Evolutionary conservation across 2,113 vertebrate genomes (phyloP).

Genomic region (Rhadina sibilatrix): DNA sequence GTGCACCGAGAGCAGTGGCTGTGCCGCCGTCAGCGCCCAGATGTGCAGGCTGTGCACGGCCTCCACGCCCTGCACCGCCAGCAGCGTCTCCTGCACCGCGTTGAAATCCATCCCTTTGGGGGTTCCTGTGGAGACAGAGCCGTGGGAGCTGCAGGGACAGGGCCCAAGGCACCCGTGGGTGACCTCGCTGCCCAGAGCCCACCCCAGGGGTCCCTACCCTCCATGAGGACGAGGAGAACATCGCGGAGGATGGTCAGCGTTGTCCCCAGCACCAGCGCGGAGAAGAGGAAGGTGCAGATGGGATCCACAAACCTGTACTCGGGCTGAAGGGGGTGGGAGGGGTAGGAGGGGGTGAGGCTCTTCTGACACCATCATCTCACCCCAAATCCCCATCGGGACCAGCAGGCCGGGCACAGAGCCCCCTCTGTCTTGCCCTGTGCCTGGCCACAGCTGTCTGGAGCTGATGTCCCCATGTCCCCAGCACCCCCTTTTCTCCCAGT

Average conservation of each 20-base stretch:
- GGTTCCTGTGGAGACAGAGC: background rate
- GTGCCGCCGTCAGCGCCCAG: constrained; percentile 82
- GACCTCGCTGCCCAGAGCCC: fast-evolving
- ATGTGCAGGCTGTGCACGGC: constrained; percentile 85
- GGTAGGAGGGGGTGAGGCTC: background rate
- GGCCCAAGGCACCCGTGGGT: fast-evolving
- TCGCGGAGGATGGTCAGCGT: constrained; percentile 85
- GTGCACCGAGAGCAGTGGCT: background rate
- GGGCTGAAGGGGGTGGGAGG: constrained; percentile 66
- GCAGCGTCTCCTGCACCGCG: constrained; percentile 75
- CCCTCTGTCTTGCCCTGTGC: fast-evolving
- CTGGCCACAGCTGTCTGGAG: background rate
- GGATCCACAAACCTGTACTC: constrained; percentile 89
- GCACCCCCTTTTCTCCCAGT: background rate
- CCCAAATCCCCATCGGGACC: background rate
- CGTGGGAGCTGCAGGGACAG: fast-evolving
- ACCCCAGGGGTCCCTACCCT: constrained; percentile 66
- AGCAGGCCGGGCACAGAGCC: fast-evolving
- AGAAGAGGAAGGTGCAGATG: constrained; percentile 93
- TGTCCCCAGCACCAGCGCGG: constrained; percentile 83
- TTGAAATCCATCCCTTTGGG: constrained; percentile 77
- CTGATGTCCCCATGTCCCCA: fast-evolving
- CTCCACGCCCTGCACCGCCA: constrained; percentile 78
- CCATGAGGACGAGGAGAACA: constrained; percentile 87
- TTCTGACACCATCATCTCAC: fast-evolving